These are phyloP conservation scores for Hypothenemus hampei DNA, from an alignment of 1,140 invertebrate genomes.

Conservation along the genomic window DNA sequence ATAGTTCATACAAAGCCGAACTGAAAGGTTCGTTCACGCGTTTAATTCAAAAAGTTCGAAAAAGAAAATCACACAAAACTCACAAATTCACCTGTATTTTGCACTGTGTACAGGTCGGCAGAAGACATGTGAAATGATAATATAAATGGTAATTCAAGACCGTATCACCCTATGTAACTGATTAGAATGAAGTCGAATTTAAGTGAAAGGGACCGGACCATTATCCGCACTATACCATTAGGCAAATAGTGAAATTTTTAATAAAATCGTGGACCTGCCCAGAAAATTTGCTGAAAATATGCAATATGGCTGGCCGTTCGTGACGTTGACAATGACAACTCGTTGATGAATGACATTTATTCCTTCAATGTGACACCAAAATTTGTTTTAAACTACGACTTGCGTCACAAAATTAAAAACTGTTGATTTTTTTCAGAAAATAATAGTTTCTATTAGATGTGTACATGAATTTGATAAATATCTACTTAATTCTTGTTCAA, in stretches of 20 bases:
- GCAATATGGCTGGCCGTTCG: slow-evolving; percentile 33
- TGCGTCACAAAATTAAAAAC: no score
- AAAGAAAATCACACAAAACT: slow-evolving; percentile 3
- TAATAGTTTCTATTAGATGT: no score
- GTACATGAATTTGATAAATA: no score
- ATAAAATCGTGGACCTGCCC: slow-evolving; percentile 26
- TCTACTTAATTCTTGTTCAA: no score
- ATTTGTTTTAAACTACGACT: no score
- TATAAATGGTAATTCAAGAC: no score
- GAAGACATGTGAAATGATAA: slow-evolving; percentile 11
- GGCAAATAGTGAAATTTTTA: slow-evolving; percentile 15
- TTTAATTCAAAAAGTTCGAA: not conserved
- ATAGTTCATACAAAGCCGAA: slow-evolving; percentile 16
- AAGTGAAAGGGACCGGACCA: no score
- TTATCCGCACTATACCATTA: not conserved
- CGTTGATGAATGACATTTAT: no score
- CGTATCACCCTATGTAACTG: no score
- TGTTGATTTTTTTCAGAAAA: no score
- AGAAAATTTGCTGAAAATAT: slow-evolving; percentile 28
- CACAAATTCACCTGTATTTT: slow-evolving; percentile 31
- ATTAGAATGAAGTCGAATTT: no score
- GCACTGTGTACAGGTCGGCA: slow-evolving; percentile 27
- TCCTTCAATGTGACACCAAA: no score
- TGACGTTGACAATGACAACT: slow-evolving; percentile 27
- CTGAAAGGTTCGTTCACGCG: not conserved